Evolutionary conservation across 2,113 vertebrate species (phyloP), one percentile per base, ranked within the genome.

Genomic region (Helogale parvula): DNA sequence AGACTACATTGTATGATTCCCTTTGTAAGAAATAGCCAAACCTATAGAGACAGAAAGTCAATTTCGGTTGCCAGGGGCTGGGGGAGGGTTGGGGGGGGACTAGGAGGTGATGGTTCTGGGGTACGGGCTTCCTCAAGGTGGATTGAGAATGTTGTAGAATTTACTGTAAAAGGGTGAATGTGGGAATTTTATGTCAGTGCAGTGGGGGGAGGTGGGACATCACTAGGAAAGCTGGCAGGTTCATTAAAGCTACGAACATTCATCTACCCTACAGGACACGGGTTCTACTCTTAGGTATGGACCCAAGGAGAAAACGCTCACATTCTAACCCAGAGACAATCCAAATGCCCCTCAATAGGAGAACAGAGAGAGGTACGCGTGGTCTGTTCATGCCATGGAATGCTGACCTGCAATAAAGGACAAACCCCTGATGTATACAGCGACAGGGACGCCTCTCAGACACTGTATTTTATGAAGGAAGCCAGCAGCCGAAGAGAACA

Each of bases 291-390:
- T 65, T 23, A 25, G 68, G 47, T 31, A 21, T 25, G 11, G 0
- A 65, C 45, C 50, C n/a, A 41, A 54, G n/a, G 35, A 11, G n/a
- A 54, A 16, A 68, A 52, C 23, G 71, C 38, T 23, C 63, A 12
- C 35, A n/a, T 65, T 16, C 72, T n/a, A 79, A 38, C 60, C 72
- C 7, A 71, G 69, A 41, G 47, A 14, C 10, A 0, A 54, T 41
- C 38, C 60, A 25, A 19, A 11, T 9, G 38, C n/a, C 63, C 63
- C 7, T 8, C 57, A 13, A 17, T 15, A 60, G 72, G 8, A 21
- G 25, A 35, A 31, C 1, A 16, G 50, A 19, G 2, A 19, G 29
- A 14, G 29, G 47, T 16, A 29, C 0, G 0, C 7, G 21, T 38
- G 57, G 16, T 33, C 29, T 52, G 7, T 35, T 47, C 5, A 0